Evolutionary conservation across 2,113 vertebrate species (phyloP), one percentile per base, ranked within the genome.

Genomic region (Gavia stellata): DNA sequence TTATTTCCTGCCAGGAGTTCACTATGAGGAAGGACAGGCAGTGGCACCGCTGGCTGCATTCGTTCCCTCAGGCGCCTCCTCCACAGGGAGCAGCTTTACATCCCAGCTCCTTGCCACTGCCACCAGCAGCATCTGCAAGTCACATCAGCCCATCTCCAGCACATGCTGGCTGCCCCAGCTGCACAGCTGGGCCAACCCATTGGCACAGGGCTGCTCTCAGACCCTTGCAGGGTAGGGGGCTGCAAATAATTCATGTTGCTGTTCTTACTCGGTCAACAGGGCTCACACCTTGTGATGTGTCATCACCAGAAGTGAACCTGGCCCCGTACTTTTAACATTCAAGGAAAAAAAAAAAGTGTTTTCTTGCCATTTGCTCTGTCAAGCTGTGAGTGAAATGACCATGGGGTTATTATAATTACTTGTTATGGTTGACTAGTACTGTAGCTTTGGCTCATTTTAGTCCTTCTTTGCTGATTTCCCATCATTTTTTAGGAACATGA

Each of bases 361-460:
- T 95, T 95, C 50, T 82, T 91, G 62, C 34, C 19, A 38, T 89
- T 83, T 92, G 52, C 62, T 77, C 53, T 86, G 36, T 90, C 92
- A 97, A 86, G 68, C 91, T 96, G 84, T 65, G 86, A 94, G 40
- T 8, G 52, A 94, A 96, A 95, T 90, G 81, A 92, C 87, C 79
- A 31, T 50, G 47, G 79, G 34, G 70, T 72, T 96, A 70, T 65
- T 78, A 83, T 86, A 95, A 96, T 96, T 95, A 80, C 89, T 90
- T 95, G 81, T 49, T 95, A 86, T 3, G 14, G 86, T 36, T 81
- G 86, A 91, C 91, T 94, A 68, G 75, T 83, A 85, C 59, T 36
- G 74, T 33, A 81, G 65, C 56, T 86, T 92, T 95, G 81, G 62
- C 55, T 96, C 81, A 38, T 24, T 91, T 63, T 77, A 81, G 56